Evolutionary conservation across 2,113 vertebrate species (phyloP), one percentile per base, ranked within the genome.

Genomic region (Toxotes chatareus): DNA sequence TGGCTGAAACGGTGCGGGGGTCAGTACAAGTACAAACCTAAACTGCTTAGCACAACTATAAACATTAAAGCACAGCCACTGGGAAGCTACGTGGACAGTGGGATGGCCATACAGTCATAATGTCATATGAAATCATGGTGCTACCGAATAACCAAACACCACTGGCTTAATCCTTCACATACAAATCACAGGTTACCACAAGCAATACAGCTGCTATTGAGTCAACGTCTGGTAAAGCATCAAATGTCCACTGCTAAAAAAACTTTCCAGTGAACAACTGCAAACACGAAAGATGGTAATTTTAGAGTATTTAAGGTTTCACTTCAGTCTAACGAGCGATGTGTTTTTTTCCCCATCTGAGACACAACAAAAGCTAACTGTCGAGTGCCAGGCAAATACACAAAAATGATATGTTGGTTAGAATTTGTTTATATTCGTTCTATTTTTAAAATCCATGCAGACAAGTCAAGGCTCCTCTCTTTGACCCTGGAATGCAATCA

Each of bases 11-110:
- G 74, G 88, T 66, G 60, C 36, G 57, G 72, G 74, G 47, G 73
- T 74, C 73, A 73, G 82, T 76, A 80, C 77, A 79, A 77, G 86
- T 79, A 88, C 79, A 86, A 87, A 80, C 89, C 86, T 89, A 59
- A 90, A 89, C 83, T 56, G 63, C 85, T 86, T 64, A 79, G 32
- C 60, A 14, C 64, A 47, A 62, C 57, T 79, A 90, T 85, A 79
- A 92, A 90, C 86, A 88, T 65, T 42, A 65, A 86, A 49, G 76
- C 66, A 51, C 64, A 78, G 76, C 69, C 66, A 86, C 3, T 21
- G 34, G 63, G 69, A 73, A 47, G 62, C 32, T 59, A 46, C 11
- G 34, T 0, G 0, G 19, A 65, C 8, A 60, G 17, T 23, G 47
- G 21, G 21, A 40, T 7, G 13, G 53, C 7, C 49, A 42, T 38